Evolutionary conservation across 2,113 vertebrate genomes (phyloP).

Genomic region (Pyrgilauda ruficollis): DNA sequence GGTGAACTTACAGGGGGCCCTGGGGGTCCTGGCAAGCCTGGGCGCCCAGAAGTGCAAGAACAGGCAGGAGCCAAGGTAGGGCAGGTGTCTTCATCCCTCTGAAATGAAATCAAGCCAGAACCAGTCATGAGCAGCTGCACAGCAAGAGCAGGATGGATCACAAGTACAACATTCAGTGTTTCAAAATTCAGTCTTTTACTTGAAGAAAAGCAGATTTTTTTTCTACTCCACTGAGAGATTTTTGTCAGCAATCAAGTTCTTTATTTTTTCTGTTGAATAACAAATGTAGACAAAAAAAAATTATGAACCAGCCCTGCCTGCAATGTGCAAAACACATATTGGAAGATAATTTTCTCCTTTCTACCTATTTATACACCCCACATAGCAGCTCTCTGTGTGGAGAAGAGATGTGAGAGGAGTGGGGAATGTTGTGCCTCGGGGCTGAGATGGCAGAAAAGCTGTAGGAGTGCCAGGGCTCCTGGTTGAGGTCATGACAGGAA

Average conservation of each 20-base stretch:
- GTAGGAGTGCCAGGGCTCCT: background rate
- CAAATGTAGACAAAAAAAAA: background rate
- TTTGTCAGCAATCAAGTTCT: background rate
- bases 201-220: background rate
- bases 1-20: constrained; percentile 80
- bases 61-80: constrained; percentile 77
- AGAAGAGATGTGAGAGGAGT: background rate
- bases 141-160: background rate
- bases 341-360: background rate
- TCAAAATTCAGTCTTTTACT: background rate
- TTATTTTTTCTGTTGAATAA: background rate
- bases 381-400: background rate
- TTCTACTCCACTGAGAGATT: background rate
- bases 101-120: background rate
- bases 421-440: background rate
- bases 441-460: background rate
- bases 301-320: background rate
- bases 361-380: background rate
- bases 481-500: background rate
- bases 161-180: background rate
- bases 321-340: background rate
- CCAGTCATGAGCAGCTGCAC: background rate
- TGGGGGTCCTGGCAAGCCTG: constrained; percentile 79
- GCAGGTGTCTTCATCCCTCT: constrained; percentile 88
- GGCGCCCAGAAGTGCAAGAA: constrained; percentile 77